Percentiles rank a stretch among this genome's conserved stretches.
phyloP scores from a whole-genome alignment of 2,113 vertebrate species.

The Brevimyrus niger region DNA sequence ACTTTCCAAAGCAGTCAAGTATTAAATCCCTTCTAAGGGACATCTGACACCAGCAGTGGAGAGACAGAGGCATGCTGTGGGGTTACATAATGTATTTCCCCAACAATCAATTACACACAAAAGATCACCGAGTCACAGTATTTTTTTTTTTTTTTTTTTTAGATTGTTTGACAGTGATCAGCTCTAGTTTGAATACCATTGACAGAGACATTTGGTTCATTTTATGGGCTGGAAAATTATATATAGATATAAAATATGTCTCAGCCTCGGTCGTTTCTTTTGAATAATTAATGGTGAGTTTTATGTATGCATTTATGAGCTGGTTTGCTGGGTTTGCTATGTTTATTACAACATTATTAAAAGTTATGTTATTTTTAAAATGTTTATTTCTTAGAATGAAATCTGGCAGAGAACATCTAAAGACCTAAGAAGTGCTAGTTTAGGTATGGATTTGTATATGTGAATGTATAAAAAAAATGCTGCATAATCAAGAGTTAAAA shows the following conservation, averaged over 20 bases:
- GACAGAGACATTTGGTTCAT: not conserved
- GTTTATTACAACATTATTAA: not conserved
- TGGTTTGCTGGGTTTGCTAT: not conserved
- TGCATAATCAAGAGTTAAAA: not conserved
- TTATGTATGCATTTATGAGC: not conserved
- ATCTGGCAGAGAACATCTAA: not conserved
- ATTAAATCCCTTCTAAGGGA: not conserved
- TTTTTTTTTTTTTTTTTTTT: not conserved
- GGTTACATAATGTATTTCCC: not conserved
- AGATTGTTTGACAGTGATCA: not conserved
- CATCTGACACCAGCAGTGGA: not conserved
- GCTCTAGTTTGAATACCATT: not conserved
- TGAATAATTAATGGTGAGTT: not conserved
- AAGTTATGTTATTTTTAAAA: not conserved
- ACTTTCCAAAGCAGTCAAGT: not conserved
- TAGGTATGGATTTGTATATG: not conserved
- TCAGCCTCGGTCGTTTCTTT: not conserved
- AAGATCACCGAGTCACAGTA: not conserved
- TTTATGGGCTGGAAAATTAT: not conserved
- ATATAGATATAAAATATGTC: constrained; percentile 3
- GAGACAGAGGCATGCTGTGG: not conserved
- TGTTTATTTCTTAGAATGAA: not conserved
- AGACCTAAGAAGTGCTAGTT: not conserved
- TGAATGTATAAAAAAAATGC: not conserved
- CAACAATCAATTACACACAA: constrained; percentile 1